Base-by-base conservation (phyloP, 2,113 vertebrate genomes). In the Eurypyga helias region DNA sequence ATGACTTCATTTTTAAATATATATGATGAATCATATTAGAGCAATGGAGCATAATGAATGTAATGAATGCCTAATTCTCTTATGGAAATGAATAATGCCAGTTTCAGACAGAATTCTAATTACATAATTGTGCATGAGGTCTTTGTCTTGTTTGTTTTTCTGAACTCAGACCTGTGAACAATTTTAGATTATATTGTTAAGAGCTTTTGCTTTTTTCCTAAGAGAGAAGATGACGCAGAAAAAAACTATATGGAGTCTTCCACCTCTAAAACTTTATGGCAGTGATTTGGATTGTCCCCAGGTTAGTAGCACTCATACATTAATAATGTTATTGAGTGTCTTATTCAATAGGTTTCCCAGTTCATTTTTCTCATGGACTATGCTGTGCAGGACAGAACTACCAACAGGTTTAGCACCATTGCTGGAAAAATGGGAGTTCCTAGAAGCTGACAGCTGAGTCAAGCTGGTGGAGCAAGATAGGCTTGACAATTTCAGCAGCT, bases 1-100 rank as follows among this genome's bases (percentile, higher is more conserved):
- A 78, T 88, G 0, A 48, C 51, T 89, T 78, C 62, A 89, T 87
- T 92, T 96, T 95, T 10, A 95, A 78, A 96, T 75, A 82, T 87
- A 92, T 92, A 89, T 90, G 83, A 89, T 81, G 85, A 93, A 90
- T 89, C 88, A 92, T 75, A 90, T 91, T 61, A 90, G 21, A 51
- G 86, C 48, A 93, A 95, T 92, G 43, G 38, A 84, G 21, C 18
- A 7, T 90, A 90, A 95, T 88, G 79, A 57, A 86, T 83, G 60
- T 61, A 92, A 95, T 82, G 75, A 85, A 93, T 87, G 77, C 26
- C 38, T 89, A 78, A 89, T 81, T 90, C 66, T 87, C 72, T 83
- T 79, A 83, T 67, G 57, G 92, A 94, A 90, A 90, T 89, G 34
- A 46, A 86, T 69, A 92, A 83, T 78, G 31, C 11, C 41, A 55